These are phyloP conservation scores for Astropecten irregularis DNA, from an alignment of 53 echinoderm and acorn worm genomes.

Conservation along the genomic window DNA sequence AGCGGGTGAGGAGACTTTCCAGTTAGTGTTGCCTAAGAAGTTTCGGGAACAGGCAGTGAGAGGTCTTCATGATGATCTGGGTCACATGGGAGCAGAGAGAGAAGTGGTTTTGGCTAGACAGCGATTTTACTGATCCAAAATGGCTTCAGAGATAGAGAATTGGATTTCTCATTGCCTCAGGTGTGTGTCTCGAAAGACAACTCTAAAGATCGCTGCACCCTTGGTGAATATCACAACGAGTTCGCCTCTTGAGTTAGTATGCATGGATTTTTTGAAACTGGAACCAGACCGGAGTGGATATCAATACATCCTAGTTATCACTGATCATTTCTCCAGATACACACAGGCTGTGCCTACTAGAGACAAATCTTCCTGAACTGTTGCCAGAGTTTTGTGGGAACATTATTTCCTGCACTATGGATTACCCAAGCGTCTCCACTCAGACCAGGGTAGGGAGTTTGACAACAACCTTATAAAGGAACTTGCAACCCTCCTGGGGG, in stretches of 20 bases:
- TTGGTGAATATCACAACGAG: slow-evolving; percentile 15
- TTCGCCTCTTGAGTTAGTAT: slow-evolving; percentile 30
- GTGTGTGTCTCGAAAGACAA: slow-evolving; percentile 34
- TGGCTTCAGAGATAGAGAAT: slow-evolving; percentile 39
- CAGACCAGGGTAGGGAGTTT: slow-evolving; percentile 58
- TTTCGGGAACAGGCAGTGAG: slow-evolving; percentile 11
- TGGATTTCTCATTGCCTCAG: slow-evolving; percentile 26
- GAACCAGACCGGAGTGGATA: too few relatives aligned
- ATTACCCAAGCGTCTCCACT: slow-evolving; percentile 49
- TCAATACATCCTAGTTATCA: slow-evolving; percentile 45
- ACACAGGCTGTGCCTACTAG: slow-evolving; percentile 33
- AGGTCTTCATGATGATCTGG: slow-evolving; percentile 59
- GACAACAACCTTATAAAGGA: slow-evolving; percentile 41
- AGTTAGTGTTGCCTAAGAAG: slow-evolving; percentile 40
- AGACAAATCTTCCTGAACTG: slow-evolving; percentile 51
- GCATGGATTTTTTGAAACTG: too few relatives aligned
- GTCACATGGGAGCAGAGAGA: slow-evolving; percentile 56
- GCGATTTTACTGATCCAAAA: slow-evolving; percentile 61
- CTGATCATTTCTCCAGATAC: slow-evolving; percentile 54
- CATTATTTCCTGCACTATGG: slow-evolving; percentile 57
- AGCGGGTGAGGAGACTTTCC: background rate
- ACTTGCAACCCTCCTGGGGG: background rate
- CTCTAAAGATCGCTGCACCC: slow-evolving; percentile 24
- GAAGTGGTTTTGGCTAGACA: slow-evolving; percentile 27
- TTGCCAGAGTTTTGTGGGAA: slow-evolving; percentile 41